phyloP scores from a whole-genome alignment of 1,140 invertebrate species.

The Plectrocnemia conspersa region DNA sequence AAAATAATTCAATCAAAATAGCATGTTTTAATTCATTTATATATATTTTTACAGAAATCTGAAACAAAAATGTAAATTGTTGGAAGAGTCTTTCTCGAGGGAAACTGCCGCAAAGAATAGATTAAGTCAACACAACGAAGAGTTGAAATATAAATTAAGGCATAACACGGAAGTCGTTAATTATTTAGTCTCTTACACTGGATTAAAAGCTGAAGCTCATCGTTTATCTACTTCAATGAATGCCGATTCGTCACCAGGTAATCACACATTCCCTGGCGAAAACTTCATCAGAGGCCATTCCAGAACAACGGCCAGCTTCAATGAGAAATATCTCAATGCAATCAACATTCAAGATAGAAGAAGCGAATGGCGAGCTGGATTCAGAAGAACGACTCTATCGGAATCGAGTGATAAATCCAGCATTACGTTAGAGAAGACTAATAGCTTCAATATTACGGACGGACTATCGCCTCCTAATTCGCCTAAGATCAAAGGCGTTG shows the following conservation, averaged over 20 bases:
- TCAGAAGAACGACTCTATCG: slow-evolving; percentile 15
- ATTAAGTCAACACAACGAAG: slow-evolving; percentile 77
- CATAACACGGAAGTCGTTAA: slow-evolving; percentile 66
- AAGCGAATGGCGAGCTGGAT: slow-evolving; percentile 18
- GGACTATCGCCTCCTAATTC: slow-evolving; percentile 54
- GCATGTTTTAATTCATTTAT: not conserved
- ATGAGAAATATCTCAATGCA: slow-evolving; percentile 30
- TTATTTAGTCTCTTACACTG: slow-evolving; percentile 12
- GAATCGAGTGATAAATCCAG: slow-evolving; percentile 24
- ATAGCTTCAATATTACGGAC: slow-evolving; percentile 27
- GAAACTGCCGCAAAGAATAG: slow-evolving; percentile 72
- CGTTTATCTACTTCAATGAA: slow-evolving; percentile 38
- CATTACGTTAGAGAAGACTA: slow-evolving; percentile 16
- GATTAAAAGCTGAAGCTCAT: not conserved
- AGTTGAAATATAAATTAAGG: slow-evolving; percentile 77
- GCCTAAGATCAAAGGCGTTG: slow-evolving; percentile 69
- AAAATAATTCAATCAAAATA: slow-evolving; percentile 2
- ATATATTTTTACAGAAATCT: slow-evolving; percentile 49
- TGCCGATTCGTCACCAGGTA: slow-evolving; percentile 33
- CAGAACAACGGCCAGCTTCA: slow-evolving; percentile 30
- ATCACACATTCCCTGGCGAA: slow-evolving; percentile 25
- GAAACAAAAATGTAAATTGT: slow-evolving; percentile 60
- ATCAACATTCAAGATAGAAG: slow-evolving; percentile 21
- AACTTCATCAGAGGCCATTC: slow-evolving; percentile 23
- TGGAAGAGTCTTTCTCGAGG: slow-evolving; percentile 65